Evolutionary conservation across 2,888 invertebrate genomes (phyloP), one percentile per base, ranked within the genome.

Genomic region (Drosophila multiciliata): DNA sequence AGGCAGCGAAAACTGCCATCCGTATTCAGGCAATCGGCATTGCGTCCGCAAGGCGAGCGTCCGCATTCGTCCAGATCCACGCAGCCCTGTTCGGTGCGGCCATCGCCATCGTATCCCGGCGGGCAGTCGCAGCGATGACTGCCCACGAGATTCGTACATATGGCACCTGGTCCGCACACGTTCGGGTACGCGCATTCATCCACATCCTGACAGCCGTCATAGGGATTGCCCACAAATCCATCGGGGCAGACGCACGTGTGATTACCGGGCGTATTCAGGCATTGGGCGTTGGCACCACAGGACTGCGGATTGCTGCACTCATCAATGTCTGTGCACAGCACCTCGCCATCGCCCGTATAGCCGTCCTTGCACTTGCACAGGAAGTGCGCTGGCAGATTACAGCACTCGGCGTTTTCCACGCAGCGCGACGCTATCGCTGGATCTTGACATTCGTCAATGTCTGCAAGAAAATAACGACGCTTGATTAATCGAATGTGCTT

Each of bases 391-490:
- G 98, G 98, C 87, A 98, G 94, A 94, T 98, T 98, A 92, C 98
- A 98, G 93, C 98, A 98, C 93, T 98, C 98, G 49, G 98, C 97
- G 93, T 98, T 98, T 92, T 96, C 95, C 73, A 97, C 98, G 94
- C 98, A 98, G 90, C 97, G 95, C 71, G 96, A 95, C 42, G 97
- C 96, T 90, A 98, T 95, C 75, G 95, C 94, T 76, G 98, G 97
- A 94, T 97, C 97, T 91, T 96, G 96, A 93, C 99, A 99, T 94
- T 99, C 99, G 94, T 99, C 96, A 93, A 99, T 97, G 94, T 98
- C 97, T 97, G 93, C 23, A 87, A 79, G 32, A 58, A 60, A 48
- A 62, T 60, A 63, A 29, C 26, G 50, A 42, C 49, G 75, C 75
- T 45, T 57, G 89, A 84, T 82, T 87, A 80, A 87, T 89, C 67